A percentile compares a stretch with the other conserved stretches of the same genome.
phyloP scores from a whole-genome alignment of 2,113 vertebrate genomes.

The Lamprologus tigripictilis region DNA sequence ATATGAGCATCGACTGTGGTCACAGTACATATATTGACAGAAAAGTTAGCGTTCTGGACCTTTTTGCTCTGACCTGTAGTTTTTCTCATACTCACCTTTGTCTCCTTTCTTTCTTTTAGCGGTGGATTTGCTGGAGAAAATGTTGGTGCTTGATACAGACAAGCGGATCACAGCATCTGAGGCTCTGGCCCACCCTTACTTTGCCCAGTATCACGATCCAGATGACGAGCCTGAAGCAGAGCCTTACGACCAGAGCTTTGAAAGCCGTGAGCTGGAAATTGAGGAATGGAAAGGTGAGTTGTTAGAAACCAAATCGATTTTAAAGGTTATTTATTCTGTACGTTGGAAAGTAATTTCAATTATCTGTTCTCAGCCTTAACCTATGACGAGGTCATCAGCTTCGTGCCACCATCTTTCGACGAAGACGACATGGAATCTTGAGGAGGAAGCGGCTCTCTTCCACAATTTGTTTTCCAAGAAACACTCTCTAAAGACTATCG shows the following conservation, averaged over 20 bases:
- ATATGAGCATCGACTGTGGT: not conserved
- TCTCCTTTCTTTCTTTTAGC: slow-evolving; percentile 61
- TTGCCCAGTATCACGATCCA: slow-evolving; percentile 93
- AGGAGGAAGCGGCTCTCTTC: slow-evolving; percentile 37
- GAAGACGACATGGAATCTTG: slow-evolving; percentile 96
- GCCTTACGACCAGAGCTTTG: slow-evolving; percentile 96
- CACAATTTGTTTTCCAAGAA: slow-evolving; percentile 1
- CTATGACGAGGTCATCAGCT: slow-evolving; percentile 90
- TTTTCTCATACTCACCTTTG: not conserved
- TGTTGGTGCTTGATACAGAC: slow-evolving; percentile 96
- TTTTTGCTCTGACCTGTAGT: not conserved
- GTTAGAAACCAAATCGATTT: not conserved
- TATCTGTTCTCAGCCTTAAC: slow-evolving; percentile 78
- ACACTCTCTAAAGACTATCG: slow-evolving; percentile 41
- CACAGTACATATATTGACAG: not conserved
- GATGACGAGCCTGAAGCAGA: slow-evolving; percentile 95
- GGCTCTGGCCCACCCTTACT: slow-evolving; percentile 89
- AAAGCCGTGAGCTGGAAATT: slow-evolving; percentile 93
- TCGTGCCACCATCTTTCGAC: slow-evolving; percentile 84
- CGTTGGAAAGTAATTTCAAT: not conserved
- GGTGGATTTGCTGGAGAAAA: slow-evolving; percentile 95
- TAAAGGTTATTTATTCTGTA: not conserved
- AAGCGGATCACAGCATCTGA: slow-evolving; percentile 91
- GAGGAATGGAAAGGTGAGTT: slow-evolving; percentile 97
- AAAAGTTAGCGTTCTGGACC: not conserved